Percentiles rank a stretch among this genome's conserved stretches.
phyloP scores from a whole-genome alignment of 2,797 vertebrate species.

The Vultur gryphus region DNA sequence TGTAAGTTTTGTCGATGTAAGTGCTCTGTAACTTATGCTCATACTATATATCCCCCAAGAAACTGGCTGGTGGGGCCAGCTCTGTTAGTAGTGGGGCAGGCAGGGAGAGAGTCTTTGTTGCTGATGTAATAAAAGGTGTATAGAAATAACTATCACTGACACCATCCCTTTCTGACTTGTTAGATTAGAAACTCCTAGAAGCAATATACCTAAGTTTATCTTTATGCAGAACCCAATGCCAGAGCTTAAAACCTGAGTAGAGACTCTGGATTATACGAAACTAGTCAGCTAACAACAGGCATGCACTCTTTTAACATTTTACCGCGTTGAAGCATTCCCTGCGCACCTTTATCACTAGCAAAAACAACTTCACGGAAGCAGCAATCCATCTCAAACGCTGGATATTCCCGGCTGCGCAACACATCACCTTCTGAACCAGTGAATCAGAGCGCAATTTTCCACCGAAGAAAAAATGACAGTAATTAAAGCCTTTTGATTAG shows the following conservation, averaged over 20 bases:
- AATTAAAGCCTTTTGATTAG: constrained; percentile 2
- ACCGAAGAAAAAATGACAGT: not conserved
- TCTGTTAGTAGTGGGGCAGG: not conserved
- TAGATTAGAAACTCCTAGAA: not conserved
- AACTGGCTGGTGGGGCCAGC: not conserved
- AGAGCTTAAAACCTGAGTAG: not conserved
- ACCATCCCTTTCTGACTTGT: not conserved
- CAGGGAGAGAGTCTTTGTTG: not conserved
- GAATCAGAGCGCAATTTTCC: not conserved
- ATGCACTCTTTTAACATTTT: accelerated
- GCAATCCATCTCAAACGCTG: not conserved
- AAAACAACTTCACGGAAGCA: not conserved
- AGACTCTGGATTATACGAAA: accelerated
- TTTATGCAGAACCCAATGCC: not conserved
- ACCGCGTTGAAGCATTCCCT: accelerated
- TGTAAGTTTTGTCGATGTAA: accelerated
- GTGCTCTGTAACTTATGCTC: not conserved
- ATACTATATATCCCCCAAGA: too few species aligned
- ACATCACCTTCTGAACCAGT: not conserved
- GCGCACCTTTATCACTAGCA: not conserved
- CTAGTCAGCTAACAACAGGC: not conserved
- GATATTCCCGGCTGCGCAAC: not conserved
- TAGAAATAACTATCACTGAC: not conserved
- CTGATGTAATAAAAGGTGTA: not conserved
- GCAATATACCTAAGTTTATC: not conserved